These are phyloP conservation scores for Glyphotaelius pellucidus DNA, from an alignment of 2,888 invertebrate genomes.

Conservation along the genomic window DNA sequence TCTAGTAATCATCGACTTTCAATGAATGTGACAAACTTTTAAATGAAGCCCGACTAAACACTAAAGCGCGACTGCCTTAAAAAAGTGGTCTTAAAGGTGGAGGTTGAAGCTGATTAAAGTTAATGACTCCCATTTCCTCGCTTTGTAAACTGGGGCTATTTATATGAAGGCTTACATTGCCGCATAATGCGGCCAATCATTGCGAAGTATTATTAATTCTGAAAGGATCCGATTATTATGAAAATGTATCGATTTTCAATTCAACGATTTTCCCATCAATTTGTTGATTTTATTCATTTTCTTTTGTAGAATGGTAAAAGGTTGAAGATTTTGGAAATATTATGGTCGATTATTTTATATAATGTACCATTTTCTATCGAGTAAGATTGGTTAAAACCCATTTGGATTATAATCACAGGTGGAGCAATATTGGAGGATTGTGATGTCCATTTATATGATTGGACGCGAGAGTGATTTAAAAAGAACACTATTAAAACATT, in stretches of 20 bases:
- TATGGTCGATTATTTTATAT: neutral
- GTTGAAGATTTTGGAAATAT: neutral
- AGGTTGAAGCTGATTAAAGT: slow-evolving; percentile 29
- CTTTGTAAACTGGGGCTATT: neutral
- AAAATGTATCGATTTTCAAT: slow-evolving; percentile 39
- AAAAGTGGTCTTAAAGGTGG: neutral
- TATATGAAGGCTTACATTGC: neutral
- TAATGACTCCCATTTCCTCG: slow-evolving; percentile 23
- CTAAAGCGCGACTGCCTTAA: neutral
- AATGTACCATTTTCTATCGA: neutral
- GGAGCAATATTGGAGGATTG: neutral
- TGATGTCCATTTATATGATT: neutral
- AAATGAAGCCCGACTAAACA: neutral
- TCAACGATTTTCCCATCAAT: neutral
- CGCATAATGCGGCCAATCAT: slow-evolving; percentile 8
- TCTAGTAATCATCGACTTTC: too few species aligned
- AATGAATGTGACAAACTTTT: neutral
- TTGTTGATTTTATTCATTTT: neutral
- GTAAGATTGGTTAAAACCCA: neutral
- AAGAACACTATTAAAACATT: too few species aligned
- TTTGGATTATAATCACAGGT: neutral
- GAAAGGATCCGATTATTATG: slow-evolving; percentile 10
- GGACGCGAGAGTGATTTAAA: neutral
- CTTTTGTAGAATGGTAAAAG: neutral
- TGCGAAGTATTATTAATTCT: slow-evolving; percentile 9